Conservation (phyloP, 2,113 vertebrate species). For the Amazona guildingii region DNA sequence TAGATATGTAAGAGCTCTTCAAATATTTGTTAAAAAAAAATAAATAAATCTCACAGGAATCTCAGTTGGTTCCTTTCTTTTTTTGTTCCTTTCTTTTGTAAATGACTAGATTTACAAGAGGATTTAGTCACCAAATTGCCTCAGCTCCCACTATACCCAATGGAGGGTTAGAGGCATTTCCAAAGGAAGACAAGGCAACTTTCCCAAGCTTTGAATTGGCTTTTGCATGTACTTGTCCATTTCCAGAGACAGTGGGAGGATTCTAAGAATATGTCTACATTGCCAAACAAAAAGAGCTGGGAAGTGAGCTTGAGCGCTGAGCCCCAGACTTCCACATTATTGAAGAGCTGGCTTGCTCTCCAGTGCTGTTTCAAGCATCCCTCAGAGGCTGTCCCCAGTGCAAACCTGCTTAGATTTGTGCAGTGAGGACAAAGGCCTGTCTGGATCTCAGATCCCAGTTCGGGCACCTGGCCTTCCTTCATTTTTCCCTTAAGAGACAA, state of each 20-base stretch:
- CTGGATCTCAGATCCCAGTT: background rate
- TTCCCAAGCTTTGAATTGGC: background rate
- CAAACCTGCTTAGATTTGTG: background rate
- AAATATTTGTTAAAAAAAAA: background rate
- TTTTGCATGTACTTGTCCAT: background rate
- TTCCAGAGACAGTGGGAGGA: background rate
- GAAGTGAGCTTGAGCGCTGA: background rate
- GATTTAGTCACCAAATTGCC: background rate
- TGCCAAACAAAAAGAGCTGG: background rate
- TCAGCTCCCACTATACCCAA: rapidly evolving
- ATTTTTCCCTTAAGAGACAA: background rate
- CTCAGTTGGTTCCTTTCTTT: background rate
- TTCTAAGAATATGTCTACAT: background rate
- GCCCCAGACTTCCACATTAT: background rate
- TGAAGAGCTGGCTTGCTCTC: background rate
- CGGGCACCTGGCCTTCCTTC: background rate
- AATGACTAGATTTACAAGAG: background rate
- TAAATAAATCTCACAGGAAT: background rate
- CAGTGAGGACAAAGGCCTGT: background rate
- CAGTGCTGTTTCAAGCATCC: rapidly evolving
- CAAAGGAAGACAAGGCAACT: background rate
- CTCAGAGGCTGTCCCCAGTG: background rate
- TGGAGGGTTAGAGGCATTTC: background rate
- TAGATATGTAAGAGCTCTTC: background rate
- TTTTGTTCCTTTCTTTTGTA: background rate